These are phyloP conservation scores for Drosophila bunnanda DNA, from an alignment of 2,888 invertebrate species.

Conservation along the genomic window DNA sequence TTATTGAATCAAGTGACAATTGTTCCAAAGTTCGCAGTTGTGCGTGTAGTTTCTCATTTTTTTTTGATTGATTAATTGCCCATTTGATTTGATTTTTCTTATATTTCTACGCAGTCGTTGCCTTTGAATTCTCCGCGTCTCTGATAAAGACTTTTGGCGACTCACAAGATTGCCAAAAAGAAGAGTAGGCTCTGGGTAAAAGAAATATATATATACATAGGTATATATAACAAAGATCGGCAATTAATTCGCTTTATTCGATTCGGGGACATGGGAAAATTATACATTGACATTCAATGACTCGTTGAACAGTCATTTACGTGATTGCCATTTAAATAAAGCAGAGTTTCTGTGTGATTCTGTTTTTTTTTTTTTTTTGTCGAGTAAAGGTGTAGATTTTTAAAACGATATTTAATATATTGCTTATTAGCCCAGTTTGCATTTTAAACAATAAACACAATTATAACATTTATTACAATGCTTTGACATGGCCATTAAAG, in stretches of 20 bases:
- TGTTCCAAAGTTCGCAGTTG: constrained; percentile 49
- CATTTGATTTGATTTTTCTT: constrained; percentile 57
- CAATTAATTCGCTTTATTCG: constrained; percentile 43
- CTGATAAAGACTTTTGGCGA: constrained; percentile 28
- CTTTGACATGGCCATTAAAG: not conserved
- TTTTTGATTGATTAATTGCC: constrained; percentile 71
- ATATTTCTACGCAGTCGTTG: constrained; percentile 17
- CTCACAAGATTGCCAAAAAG: constrained; percentile 21
- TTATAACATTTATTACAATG: not conserved
- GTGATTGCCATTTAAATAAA: constrained; percentile 30
- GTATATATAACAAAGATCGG: constrained; percentile 31
- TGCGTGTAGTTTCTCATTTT: constrained; percentile 41
- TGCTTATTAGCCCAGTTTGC: not conserved
- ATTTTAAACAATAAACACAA: not conserved
- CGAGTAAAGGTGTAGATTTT: not conserved
- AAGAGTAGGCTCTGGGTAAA: constrained; percentile 16
- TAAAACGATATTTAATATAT: not conserved
- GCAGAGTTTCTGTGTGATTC: not conserved
- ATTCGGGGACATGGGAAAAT: constrained; percentile 44
- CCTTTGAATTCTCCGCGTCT: constrained; percentile 45
- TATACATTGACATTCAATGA: constrained; percentile 25
- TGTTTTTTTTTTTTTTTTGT: not conserved
- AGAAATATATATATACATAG: constrained; percentile 8
- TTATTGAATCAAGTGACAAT: constrained; percentile 68
- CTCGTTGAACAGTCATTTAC: constrained; percentile 16